Evolutionary conservation across 2,113 vertebrate genomes (phyloP), one percentile per base, ranked within the genome.

Genomic region (Craseonycteris thonglongyai): DNA sequence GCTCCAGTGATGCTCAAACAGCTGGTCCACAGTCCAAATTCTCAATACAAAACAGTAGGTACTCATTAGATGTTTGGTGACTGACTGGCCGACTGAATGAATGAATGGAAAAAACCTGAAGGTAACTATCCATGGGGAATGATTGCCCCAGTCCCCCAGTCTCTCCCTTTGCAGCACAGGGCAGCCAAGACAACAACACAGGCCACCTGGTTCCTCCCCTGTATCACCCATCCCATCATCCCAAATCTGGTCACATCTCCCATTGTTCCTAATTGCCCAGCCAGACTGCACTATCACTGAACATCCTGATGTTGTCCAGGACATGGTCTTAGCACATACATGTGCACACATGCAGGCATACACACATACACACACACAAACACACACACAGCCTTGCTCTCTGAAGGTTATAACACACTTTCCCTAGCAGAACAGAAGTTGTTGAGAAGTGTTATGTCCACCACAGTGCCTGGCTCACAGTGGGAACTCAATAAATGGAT

Each of bases 281-380:
- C 24, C 78, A 83, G 28, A 79, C 21, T 58, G 21, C 26, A 40
- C 47, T 47, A 13, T 51, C 75, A 83, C 63, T 74, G 66, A 59
- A 71, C 80, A 94, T 33, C 12, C 42, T 18, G 47, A 51, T 7
- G 13, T 19, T 45, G 35, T 38, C 40, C 35, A 49, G 68, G 35
- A 42, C 1, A 2, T 2, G 26, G 24, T 38, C 38, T 69, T 8
- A 14, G 78, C 26, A 63, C 21, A 91, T 5, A 6, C 18, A 35
- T 14, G 28, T 30, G 40, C 30, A 24, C 24, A 65, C 33, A 15
- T 7, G 61, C n/a, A 21, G 0, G 0, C 14, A 2, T 4, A 18
- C 26, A 14, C 2, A 12, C 1, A 2, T 26, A 45, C 24, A 11
- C 4, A 4, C 21, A n/a, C n/a, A 19, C 4, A 9, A 5, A 12